Conservation (phyloP, 2,797 vertebrate species). For the Coracias cyanogaster region DNA sequence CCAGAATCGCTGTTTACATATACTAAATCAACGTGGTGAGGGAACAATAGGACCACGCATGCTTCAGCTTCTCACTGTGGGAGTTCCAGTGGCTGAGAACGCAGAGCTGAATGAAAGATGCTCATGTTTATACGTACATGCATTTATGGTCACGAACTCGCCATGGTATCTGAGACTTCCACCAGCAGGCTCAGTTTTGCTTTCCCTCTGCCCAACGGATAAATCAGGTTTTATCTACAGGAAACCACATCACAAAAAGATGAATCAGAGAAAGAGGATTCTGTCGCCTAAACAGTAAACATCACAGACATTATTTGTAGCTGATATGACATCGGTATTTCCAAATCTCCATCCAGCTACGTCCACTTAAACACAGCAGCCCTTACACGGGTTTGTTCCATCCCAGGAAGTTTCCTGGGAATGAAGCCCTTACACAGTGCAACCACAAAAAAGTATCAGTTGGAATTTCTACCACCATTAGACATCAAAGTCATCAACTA, state of each 20-base stretch:
- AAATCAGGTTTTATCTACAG: not conserved
- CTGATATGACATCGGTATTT: not conserved
- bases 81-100: not conserved
- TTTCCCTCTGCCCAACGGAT: not conserved
- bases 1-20: not conserved
- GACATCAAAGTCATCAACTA: not conserved
- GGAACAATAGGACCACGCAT: not conserved
- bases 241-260: not conserved
- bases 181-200: not conserved
- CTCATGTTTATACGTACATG: not conserved
- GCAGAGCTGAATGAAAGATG: not conserved
- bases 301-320: not conserved
- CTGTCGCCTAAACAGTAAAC: not conserved
- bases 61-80: not conserved
- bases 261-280: not conserved
- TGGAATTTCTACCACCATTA: not conserved
- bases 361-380: not conserved
- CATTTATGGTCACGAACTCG: not conserved
- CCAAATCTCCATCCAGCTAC: not conserved
- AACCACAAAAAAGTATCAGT: not conserved
- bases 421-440: not conserved
- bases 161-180: not conserved
- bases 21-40: not conserved
- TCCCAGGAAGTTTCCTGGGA: not conserved
- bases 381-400: not conserved